phyloP scores from a whole-genome alignment of 37 sponge, comb jelly and placozoan species.

The Cliona cf. orientalis region DNA sequence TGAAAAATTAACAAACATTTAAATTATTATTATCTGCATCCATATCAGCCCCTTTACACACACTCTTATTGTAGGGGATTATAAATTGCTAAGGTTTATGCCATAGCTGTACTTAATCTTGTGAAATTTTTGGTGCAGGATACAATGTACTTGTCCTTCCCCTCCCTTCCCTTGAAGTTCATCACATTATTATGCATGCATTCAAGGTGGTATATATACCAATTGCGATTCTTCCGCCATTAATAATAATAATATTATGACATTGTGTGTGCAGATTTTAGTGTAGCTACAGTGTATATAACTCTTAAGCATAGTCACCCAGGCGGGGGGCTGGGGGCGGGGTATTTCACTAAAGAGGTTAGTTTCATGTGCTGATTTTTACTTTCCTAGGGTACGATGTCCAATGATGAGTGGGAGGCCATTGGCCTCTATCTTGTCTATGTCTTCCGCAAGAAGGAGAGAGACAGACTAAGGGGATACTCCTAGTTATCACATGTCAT shows the following conservation, averaged over 20 bases:
- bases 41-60: too few species aligned
- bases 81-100: too few species aligned
- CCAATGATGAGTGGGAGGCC: slow-evolving; percentile 81
- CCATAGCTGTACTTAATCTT: too few species aligned
- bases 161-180: too few species aligned
- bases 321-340: background rate
- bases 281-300: background rate
- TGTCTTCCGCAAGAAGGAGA: slow-evolving; percentile 61
- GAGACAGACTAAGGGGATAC: background rate
- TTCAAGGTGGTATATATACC: too few species aligned
- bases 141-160: too few species aligned
- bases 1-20: too few species aligned
- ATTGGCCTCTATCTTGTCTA: slow-evolving; percentile 82
- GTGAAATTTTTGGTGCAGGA: too few species aligned
- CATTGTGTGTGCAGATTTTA: background rate
- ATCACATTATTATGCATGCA: too few species aligned
- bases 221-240: too few species aligned
- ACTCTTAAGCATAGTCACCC: background rate
- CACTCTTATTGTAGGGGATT: too few species aligned
- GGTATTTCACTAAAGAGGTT: background rate
- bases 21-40: too few species aligned
- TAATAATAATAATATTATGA: background rate
- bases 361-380: background rate
- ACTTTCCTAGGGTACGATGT: slow-evolving; percentile 77
- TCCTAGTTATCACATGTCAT: background rate